Conservation (phyloP, 2,113 vertebrate species). For the Macroglossus sobrinus region DNA sequence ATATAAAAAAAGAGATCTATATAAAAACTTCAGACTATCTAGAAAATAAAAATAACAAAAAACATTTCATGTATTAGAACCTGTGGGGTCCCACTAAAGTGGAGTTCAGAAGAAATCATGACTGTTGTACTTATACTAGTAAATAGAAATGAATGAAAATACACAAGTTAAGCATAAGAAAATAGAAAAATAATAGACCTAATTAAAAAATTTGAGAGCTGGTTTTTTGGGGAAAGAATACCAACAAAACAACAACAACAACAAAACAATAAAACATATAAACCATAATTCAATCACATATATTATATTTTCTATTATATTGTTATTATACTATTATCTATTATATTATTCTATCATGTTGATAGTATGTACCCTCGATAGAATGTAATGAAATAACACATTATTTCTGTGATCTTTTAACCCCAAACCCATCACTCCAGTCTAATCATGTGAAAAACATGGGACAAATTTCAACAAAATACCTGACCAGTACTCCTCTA, state of each 20-base stretch:
- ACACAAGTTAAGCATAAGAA: not conserved
- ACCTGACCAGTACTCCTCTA: not conserved
- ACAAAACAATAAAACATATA: not conserved
- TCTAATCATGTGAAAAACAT: not conserved
- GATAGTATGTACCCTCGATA: not conserved
- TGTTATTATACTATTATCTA: not conserved
- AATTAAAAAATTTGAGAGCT: slow-evolving; percentile 8
- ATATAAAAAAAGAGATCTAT: not conserved
- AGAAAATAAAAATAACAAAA: not conserved
- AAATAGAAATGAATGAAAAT: not conserved
- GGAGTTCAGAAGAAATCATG: not conserved
- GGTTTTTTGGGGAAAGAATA: not conserved
- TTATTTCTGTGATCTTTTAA: not conserved
- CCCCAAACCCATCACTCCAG: not conserved
- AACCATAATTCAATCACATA: not conserved
- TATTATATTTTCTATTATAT: not conserved
- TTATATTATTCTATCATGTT: not conserved
- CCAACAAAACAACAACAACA: not conserved
- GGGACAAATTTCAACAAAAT: not conserved
- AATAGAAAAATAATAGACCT: not conserved
- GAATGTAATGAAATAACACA: not conserved
- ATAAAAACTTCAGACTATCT: not conserved
- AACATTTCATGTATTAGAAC: not conserved
- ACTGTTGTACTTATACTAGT: not conserved
- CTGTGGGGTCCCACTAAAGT: not conserved